These are phyloP conservation scores for Meganola albula DNA, from an alignment of 2,888 invertebrate species.

Conservation along the genomic window DNA sequence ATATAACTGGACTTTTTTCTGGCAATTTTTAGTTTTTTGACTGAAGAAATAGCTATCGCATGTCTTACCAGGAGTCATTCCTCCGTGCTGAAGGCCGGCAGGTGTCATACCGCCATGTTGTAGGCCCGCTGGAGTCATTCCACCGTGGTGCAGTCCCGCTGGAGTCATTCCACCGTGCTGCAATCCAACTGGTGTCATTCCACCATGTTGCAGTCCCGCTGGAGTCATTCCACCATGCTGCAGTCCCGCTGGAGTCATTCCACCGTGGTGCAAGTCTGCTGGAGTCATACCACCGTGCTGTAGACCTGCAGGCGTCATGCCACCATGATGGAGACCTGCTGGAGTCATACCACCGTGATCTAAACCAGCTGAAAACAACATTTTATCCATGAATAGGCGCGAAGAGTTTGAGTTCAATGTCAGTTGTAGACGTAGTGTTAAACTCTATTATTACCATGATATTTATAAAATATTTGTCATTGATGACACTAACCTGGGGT, in stretches of 20 bases:
- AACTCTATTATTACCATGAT: neutral
- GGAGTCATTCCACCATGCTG: conserved; percentile 60
- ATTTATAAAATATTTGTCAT: conserved; percentile 18
- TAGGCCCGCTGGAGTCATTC: conserved; percentile 39
- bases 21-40: too few relatives aligned
- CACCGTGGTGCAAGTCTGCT: conserved; percentile 37
- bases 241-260: conserved; percentile 43
- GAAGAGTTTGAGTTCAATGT: neutral
- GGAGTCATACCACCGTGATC: conserved; percentile 59
- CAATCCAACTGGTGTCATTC: conserved; percentile 53
- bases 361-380: conserved; percentile 14
- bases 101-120: conserved; percentile 53
- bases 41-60: too few relatives aligned
- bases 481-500: conserved; percentile 43
- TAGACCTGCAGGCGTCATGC: conserved; percentile 28
- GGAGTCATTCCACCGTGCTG: conserved; percentile 48
- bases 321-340: conserved; percentile 44
- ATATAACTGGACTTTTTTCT: too few relatives aligned
- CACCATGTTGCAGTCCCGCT: conserved; percentile 39
- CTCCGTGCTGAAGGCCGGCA: conserved; percentile 50
- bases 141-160: conserved; percentile 56
- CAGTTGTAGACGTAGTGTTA: neutral
- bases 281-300: conserved; percentile 62
- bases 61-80: conserved; percentile 66
- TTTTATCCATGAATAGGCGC: neutral